Conservation (phyloP, 2,113 vertebrate genomes). For the Conger conger region DNA sequence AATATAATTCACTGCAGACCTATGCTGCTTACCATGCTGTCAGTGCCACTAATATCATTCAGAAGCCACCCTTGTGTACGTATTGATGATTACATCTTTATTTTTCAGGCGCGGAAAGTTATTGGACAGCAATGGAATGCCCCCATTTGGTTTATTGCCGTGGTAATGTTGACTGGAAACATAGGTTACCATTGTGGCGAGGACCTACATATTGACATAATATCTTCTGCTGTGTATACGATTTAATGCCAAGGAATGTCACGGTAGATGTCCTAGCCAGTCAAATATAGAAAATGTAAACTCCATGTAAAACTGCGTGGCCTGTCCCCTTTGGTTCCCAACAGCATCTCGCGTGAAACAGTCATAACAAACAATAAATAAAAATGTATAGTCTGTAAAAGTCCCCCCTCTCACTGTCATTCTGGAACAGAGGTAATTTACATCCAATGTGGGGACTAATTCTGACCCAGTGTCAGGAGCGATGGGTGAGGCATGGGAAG, state of each 20-base stretch:
- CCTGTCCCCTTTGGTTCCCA: slow-evolving; percentile 47
- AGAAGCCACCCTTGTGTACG: background rate
- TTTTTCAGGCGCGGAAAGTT: background rate
- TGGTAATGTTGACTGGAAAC: background rate
- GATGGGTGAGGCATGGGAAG: slow-evolving; percentile 90
- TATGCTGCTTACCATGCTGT: background rate
- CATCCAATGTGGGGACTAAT: slow-evolving; percentile 99
- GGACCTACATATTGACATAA: background rate
- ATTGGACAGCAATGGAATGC: background rate
- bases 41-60: background rate
- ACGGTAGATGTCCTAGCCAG: slow-evolving; percentile 45
- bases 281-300: slow-evolving; percentile 35
- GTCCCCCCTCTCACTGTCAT: slow-evolving; percentile 82
- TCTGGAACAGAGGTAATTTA: slow-evolving; percentile 99
- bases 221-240: slow-evolving; percentile 8
- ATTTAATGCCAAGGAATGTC: slow-evolving; percentile 51
- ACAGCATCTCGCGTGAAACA: slow-evolving; percentile 46
- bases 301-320: slow-evolving; percentile 45
- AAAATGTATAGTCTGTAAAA: slow-evolving; percentile 52
- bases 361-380: slow-evolving; percentile 56
- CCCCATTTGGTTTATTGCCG: background rate
- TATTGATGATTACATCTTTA: background rate
- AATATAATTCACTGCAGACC: background rate
- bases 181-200: background rate
- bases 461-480: slow-evolving; percentile 98